These are phyloP conservation scores for Stenchaetothrips biformis DNA, from an alignment of 2,888 invertebrate species.

Conservation along the genomic window DNA sequence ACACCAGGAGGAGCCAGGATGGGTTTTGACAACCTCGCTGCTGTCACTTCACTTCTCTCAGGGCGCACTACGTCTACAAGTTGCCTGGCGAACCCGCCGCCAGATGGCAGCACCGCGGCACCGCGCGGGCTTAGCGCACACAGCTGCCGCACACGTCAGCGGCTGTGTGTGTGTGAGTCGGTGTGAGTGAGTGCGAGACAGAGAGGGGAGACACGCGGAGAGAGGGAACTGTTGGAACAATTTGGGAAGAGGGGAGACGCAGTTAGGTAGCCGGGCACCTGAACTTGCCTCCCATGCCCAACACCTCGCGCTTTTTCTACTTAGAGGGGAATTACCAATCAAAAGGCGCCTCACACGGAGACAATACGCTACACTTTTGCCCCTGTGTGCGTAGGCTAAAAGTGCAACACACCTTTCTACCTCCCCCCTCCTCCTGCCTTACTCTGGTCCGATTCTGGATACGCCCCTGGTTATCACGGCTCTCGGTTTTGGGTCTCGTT, in stretches of 20 bases:
- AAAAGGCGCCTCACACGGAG: too few relatives aligned
- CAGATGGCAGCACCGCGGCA: constrained; percentile 33
- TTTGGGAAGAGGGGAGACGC: too few relatives aligned
- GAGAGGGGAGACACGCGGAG: neutral
- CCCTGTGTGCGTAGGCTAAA: too few relatives aligned
- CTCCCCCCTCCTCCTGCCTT: too few relatives aligned
- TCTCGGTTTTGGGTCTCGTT: too few relatives aligned
- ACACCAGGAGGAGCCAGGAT: constrained; percentile 1
- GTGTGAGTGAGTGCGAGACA: too few relatives aligned
- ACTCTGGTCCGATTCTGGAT: too few relatives aligned
- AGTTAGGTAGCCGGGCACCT: neutral
- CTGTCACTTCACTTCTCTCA: constrained; percentile 16
- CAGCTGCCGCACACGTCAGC: neutral
- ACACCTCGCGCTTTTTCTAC: neutral
- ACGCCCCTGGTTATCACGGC: too few relatives aligned
- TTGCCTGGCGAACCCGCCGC: constrained; percentile 11
- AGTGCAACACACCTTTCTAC: too few relatives aligned
- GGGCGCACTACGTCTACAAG: constrained; percentile 14
- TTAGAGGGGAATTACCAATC: too few relatives aligned
- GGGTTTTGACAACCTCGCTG: neutral
- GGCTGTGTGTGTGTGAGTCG: neutral
- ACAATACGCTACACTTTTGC: too few relatives aligned
- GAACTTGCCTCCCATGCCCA: neutral
- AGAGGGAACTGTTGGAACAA: neutral
- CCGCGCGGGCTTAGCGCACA: constrained; percentile 26